phyloP scores from a whole-genome alignment of 2,113 vertebrate genomes.

The Oryzias curvinotus region DNA sequence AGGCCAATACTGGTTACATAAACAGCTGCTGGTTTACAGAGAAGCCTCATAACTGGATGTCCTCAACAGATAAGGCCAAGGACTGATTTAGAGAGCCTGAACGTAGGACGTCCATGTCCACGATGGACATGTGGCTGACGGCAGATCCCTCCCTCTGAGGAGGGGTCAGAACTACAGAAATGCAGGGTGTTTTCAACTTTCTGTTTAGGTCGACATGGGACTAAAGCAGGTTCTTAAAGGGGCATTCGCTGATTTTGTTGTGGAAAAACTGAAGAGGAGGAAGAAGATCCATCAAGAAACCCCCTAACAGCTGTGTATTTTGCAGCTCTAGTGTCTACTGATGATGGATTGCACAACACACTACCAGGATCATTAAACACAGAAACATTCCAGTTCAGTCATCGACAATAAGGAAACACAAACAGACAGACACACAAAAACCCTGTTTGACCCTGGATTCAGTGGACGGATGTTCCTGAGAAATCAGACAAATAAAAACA shows the following conservation, averaged over 20 bases:
- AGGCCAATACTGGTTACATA: conserved; percentile 29
- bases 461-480: no score
- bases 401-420: conserved; percentile 7
- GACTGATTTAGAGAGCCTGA: background rate
- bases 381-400: background rate
- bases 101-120: conserved; percentile 13
- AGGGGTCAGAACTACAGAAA: no score
- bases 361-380: conserved; percentile 7
- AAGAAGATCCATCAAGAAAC: background rate
- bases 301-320: background rate
- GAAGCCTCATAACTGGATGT: conserved; percentile 13
- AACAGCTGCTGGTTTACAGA: conserved; percentile 43
- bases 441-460: no score
- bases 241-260: background rate
- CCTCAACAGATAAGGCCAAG: conserved; percentile 8
- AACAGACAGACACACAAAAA: no score
- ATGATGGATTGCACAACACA: conserved; percentile 58
- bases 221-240: no score
- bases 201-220: no score
- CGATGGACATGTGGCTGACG: background rate
- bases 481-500: no score
- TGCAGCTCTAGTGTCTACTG: conserved; percentile 5
- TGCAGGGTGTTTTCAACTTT: no score
- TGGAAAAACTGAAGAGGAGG: background rate
- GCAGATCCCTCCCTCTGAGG: background rate